These are phyloP conservation scores for Sarcoramphus papa DNA, from an alignment of 2,797 vertebrate species.

Conservation along the genomic window DNA sequence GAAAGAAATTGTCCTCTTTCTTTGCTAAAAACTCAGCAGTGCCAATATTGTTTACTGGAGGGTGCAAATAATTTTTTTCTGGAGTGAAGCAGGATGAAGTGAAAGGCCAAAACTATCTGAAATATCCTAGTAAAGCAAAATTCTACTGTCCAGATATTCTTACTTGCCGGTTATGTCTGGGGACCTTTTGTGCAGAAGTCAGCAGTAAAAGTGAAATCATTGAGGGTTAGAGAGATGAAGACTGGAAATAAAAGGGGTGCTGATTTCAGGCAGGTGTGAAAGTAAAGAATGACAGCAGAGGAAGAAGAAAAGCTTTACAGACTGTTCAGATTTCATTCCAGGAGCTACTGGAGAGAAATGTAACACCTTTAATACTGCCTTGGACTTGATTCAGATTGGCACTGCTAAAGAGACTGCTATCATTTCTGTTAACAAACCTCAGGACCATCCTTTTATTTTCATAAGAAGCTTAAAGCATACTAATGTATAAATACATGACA, in stretches of 20 bases:
- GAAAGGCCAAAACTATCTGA: neutral
- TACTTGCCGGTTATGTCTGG: neutral
- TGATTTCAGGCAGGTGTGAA: neutral
- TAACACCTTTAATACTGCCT: neutral
- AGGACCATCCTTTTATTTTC: neutral
- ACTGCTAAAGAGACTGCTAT: neutral
- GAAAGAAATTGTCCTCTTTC: neutral
- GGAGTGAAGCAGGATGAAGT: neutral
- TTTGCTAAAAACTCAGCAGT: neutral
- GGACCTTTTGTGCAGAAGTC: neutral
- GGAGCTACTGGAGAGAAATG: neutral
- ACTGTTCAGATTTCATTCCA: neutral
- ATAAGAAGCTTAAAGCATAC: neutral
- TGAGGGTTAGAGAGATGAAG: neutral
- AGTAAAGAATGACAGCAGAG: neutral
- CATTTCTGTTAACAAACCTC: neutral
- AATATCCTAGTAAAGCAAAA: neutral
- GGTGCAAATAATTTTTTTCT: neutral
- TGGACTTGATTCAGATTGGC: neutral
- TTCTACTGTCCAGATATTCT: neutral
- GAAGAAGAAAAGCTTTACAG: neutral
- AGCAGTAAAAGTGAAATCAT: neutral
- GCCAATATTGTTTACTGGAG: neutral
- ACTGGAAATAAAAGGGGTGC: neutral
- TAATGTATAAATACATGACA: neutral